Evolutionary conservation across 37 sponge, comb jelly and placozoan species (phyloP).

Genomic region (Beroe forskalii): DNA sequence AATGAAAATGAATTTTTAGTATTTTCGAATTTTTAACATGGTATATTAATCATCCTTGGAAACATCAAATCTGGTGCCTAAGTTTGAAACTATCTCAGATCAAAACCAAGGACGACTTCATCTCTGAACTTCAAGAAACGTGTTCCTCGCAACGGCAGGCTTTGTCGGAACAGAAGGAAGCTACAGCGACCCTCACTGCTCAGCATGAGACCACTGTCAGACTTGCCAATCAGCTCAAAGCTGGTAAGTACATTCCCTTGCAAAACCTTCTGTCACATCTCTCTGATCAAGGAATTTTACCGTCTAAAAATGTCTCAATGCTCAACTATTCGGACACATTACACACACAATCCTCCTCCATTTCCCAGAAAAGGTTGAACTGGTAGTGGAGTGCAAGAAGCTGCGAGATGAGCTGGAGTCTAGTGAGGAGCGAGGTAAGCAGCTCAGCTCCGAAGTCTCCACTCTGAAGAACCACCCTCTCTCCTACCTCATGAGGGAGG

Average conservation of each 20-base stretch:
- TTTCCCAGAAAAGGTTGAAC: constrained; percentile 17
- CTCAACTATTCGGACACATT: too few species aligned
- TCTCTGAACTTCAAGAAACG: constrained; percentile 15
- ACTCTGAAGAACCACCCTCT: not conserved
- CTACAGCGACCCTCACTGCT: not conserved
- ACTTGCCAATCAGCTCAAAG: constrained; percentile 8
- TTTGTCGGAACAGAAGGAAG: not conserved
- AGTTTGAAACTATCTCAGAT: too few species aligned
- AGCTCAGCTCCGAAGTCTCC: not conserved
- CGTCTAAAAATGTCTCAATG: too few species aligned
- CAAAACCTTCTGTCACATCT: not conserved
- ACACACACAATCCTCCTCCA: not conserved
- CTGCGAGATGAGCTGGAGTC: not conserved
- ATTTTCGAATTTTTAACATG: too few species aligned
- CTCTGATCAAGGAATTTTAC: too few species aligned
- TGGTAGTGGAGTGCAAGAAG: not conserved
- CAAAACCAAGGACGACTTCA: not conserved
- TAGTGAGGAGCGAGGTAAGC: not conserved
- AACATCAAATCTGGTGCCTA: too few species aligned
- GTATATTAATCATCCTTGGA: too few species aligned
- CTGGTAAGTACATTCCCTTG: not conserved
- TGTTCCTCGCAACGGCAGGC: not conserved
- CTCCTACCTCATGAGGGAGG: not conserved
- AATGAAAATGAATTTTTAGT: too few species aligned
- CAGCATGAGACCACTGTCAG: constrained; percentile 1